phyloP scores from a whole-genome alignment of 2,888 invertebrate genomes.

The Napeogenes sylphis region DNA sequence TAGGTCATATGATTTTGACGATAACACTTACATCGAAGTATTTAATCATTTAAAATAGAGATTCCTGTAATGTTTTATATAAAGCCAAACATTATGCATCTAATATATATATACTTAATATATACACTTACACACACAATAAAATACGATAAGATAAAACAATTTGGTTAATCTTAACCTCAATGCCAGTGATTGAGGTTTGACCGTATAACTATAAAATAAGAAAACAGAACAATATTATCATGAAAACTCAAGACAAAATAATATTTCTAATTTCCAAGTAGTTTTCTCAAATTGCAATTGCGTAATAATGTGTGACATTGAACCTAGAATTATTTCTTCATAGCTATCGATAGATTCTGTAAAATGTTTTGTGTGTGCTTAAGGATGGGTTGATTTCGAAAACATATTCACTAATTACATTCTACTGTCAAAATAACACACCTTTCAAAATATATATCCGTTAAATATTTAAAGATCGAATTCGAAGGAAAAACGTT shows the following conservation, averaged over 20 bases:
- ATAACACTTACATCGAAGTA: too few relatives aligned
- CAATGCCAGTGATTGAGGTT: constrained; percentile 11
- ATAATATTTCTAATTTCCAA: background rate
- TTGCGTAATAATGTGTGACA: constrained; percentile 44
- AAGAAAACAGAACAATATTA: background rate
- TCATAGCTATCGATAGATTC: constrained; percentile 20
- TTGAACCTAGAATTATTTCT: constrained; percentile 35
- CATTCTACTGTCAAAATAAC: constrained; percentile 26
- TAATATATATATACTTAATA: background rate
- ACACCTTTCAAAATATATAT: constrained; percentile 57
- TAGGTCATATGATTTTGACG: too few relatives aligned
- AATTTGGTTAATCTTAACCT: constrained; percentile 12
- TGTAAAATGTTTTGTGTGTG: background rate
- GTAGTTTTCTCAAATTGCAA: background rate
- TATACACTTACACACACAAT: background rate
- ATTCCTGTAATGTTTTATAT: background rate
- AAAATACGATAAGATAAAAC: constrained; percentile 8
- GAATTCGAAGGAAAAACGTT: constrained; percentile 74
- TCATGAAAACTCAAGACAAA: background rate
- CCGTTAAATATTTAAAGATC: constrained; percentile 75
- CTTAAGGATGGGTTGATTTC: background rate
- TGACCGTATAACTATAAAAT: background rate
- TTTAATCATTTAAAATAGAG: too few relatives aligned
- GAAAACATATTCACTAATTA: constrained; percentile 10
- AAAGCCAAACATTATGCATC: background rate